phyloP scores from a whole-genome alignment of 2,888 invertebrate genomes.

The Prosapia bicincta region DNA sequence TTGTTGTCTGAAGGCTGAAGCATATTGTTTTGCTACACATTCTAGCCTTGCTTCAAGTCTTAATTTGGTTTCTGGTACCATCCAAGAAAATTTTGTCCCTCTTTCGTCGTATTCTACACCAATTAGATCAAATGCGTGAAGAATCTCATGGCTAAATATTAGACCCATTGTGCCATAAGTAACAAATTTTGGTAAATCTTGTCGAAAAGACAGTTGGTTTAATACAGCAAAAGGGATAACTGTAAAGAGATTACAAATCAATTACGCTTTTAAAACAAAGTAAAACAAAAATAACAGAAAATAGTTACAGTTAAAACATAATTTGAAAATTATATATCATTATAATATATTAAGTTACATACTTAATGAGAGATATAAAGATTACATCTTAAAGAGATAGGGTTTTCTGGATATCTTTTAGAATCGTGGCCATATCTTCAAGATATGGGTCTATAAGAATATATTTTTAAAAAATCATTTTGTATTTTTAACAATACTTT shows the following conservation, averaged over 20 bases:
- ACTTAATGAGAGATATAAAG: too few relatives aligned
- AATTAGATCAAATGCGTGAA: conserved; percentile 50
- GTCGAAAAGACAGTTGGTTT: conserved; percentile 50
- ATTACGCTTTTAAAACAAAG: too few relatives aligned
- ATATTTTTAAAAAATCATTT: too few relatives aligned
- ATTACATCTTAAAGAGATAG: too few relatives aligned
- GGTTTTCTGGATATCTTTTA: too few relatives aligned
- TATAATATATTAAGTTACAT: too few relatives aligned
- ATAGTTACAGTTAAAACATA: too few relatives aligned
- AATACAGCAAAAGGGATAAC: conserved; percentile 52
- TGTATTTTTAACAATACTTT: too few relatives aligned
- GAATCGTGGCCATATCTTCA: too few relatives aligned
- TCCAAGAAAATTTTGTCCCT: conserved; percentile 46
- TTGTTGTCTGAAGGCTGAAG: conserved; percentile 47
- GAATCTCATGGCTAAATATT: conserved; percentile 51
- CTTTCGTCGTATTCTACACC: conserved; percentile 43
- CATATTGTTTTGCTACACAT: conserved; percentile 50
- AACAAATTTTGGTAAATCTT: conserved; percentile 49
- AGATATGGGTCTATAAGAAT: too few relatives aligned
- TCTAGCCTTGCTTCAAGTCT: conserved; percentile 48
- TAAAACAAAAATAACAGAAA: too few relatives aligned
- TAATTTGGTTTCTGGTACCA: conserved; percentile 47
- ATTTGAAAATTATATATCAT: too few relatives aligned
- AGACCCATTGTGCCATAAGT: conserved; percentile 50
- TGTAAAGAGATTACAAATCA: conserved; percentile 38